Conservation (phyloP, 2,888 invertebrate genomes). For the Matsumyia berberina region DNA sequence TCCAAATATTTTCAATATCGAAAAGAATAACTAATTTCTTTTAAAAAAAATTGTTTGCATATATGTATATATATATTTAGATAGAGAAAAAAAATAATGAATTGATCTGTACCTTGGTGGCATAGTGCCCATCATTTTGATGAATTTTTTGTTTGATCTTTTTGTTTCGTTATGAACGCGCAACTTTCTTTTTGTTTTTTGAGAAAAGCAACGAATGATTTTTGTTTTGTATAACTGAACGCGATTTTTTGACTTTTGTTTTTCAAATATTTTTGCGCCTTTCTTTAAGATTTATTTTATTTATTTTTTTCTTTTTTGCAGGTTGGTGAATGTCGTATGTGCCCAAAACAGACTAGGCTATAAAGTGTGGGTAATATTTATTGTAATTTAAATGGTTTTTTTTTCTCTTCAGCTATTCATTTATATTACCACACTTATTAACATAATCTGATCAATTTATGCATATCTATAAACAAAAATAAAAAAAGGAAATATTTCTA, state of each 20-base stretch:
- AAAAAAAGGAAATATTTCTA: slow-evolving; percentile 55
- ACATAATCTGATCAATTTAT: slow-evolving; percentile 80
- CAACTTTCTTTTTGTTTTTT: slow-evolving; percentile 51
- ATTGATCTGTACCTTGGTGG: slow-evolving; percentile 84
- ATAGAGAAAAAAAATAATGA: slow-evolving; percentile 62
- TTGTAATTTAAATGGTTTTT: slow-evolving; percentile 54
- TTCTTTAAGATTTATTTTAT: slow-evolving; percentile 68
- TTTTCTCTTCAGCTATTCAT: slow-evolving; percentile 68
- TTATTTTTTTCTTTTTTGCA: slow-evolving; percentile 75
- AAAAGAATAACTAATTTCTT: slow-evolving; percentile 23
- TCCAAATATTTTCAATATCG: slow-evolving; percentile 42
- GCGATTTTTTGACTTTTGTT: slow-evolving; percentile 56
- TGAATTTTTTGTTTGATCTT: slow-evolving; percentile 78
- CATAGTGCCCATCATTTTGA: slow-evolving; percentile 85
- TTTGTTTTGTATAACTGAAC: slow-evolving; percentile 52
- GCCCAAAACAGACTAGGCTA: slow-evolving; percentile 79
- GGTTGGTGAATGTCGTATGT: slow-evolving; percentile 85
- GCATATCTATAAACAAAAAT: slow-evolving; percentile 79
- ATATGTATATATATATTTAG: slow-evolving; percentile 45
- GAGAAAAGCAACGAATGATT: slow-evolving; percentile 62
- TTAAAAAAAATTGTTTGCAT: slow-evolving; percentile 53
- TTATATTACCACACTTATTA: slow-evolving; percentile 80
- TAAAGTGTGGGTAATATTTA: slow-evolving; percentile 66
- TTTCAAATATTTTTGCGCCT: slow-evolving; percentile 63
- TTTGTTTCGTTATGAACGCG: slow-evolving; percentile 57